Evolutionary conservation across 1,140 invertebrate genomes (phyloP).

Genomic region (Calephelis nemesis): DNA sequence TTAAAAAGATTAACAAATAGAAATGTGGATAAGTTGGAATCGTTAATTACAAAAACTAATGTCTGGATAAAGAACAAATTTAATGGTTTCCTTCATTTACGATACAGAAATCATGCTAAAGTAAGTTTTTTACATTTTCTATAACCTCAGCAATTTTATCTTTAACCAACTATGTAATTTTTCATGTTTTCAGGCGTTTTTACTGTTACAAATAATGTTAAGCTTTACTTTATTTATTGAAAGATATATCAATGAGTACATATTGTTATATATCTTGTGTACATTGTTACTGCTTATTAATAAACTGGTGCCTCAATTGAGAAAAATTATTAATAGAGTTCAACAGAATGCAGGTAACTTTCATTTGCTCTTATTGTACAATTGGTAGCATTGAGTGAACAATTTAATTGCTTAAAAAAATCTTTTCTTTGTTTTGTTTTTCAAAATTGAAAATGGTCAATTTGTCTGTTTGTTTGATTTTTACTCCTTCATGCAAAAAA

Average conservation of each 20-base stretch:
- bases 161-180: slow-evolving; percentile 2
- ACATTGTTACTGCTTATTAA: slow-evolving; percentile 48
- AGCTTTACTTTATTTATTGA: slow-evolving; percentile 50
- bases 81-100: slow-evolving; percentile 50
- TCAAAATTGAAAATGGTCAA: no score
- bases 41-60: slow-evolving; percentile 34
- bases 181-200: slow-evolving; percentile 62
- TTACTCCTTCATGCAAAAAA: no score
- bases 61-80: slow-evolving; percentile 45
- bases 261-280: slow-evolving; percentile 48
- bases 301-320: slow-evolving; percentile 50
- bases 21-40: slow-evolving; percentile 45
- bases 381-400: no score
- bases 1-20: slow-evolving; percentile 52
- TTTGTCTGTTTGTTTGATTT: no score
- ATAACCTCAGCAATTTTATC: not conserved
- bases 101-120: slow-evolving; percentile 67
- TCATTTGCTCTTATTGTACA: not conserved
- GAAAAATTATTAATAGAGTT: slow-evolving; percentile 50
- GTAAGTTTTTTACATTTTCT: slow-evolving; percentile 38
- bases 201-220: slow-evolving; percentile 58
- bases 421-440: no score
- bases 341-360: slow-evolving; percentile 61
- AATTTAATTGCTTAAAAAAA: no score
- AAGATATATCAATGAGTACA: slow-evolving; percentile 60